Evolutionary conservation across 2,888 invertebrate genomes (phyloP), one percentile per base, ranked within the genome.

Genomic region (Parnassius mnemosyne): DNA sequence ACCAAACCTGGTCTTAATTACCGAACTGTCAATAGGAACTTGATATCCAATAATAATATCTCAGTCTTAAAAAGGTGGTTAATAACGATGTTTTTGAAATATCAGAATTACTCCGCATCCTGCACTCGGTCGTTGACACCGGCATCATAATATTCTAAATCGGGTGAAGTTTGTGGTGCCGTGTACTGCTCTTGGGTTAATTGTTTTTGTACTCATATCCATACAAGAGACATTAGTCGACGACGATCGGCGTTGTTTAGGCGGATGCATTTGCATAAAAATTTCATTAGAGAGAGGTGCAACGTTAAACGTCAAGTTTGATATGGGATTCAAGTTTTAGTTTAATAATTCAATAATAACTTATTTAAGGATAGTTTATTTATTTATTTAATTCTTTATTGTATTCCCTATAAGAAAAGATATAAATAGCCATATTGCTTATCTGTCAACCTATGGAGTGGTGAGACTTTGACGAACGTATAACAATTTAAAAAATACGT

Each of bases 61-160:
- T 80, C 80, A 73, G 63, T 65, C 76, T 43, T 69, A 77, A 85
- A 83, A 79, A 79, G 79, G 77, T 78, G 68, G 75, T 75, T 84
- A 83, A 86, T 83, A 3, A 53, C 43, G 82, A 82, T 77, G 66
- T 81, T 84, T 82, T 79, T 79, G 78, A 83, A 84, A 80, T 76
- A 74, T 79, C 72, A 78, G 79, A 81, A 80, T 82, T 76, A 79
- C 78, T 73, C 71, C 72, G 75, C 71, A 75, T 79, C 78, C 73
- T 74, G 64, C 63, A 65, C 65, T 57, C 66, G 85, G 84, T 77
- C 84, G 66, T 75, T 80, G 83, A 82, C 81, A 72, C 71, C 64
- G 61, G 66, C 66, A 71, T 69, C 72, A 72, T 70, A 71, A 74
- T 74, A 72, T 78, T 74, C 78, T 75, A 76, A 82, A 80, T 76